Base-by-base conservation (phyloP, 2,888 invertebrate species). In the Leptopterna dolabrata region DNA sequence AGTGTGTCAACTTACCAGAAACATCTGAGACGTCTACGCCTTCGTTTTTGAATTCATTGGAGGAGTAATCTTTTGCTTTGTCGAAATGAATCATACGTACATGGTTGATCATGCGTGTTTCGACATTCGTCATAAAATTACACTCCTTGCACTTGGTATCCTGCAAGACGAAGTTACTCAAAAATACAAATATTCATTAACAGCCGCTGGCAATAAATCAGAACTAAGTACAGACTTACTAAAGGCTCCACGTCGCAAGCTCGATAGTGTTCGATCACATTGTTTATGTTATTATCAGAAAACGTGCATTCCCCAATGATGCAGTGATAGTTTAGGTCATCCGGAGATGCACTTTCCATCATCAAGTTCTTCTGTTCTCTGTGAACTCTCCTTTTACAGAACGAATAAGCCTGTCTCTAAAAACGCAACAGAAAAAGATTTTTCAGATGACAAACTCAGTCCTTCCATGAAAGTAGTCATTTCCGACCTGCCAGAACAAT, bases 131-230 rank as follows among this genome's bases (percentile, higher is more conserved):
- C 83, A 83, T 14, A 41, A 41, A 83, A 36, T 1, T 0, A 24
- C 83, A 83, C 13, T 70, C 83, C n/a, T 70, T 63, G 83, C 83
- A 83, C 24, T 71, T 83, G 14, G 7, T 41, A 41, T 83, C 83
- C 83, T 83, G 70, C 6, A 81, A 81, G 9, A n/a, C n/a, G 24
- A 14, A 19, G 2, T 19, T 4, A 29, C 36, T 30, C 13, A 11
- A 76, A 6, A 76, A 30, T 29, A 41, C 1, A 24, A 14, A 24
- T 16, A 30, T 55, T n/a, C n/a, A n/a, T n/a, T n/a, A n/a, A n/a
- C n/a, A n/a, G n/a, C n/a, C n/a, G n/a, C n/a, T n/a, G n/a, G n/a
- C n/a, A n/a, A n/a, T n/a, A 16, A 76, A 16, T 3, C 2, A 1
- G 13, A 29, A 76, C 7, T 3, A 27, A 47, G 47, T 47, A 16